Base-by-base conservation (phyloP, 2,888 invertebrate genomes). In the Dasypogon diadema region DNA sequence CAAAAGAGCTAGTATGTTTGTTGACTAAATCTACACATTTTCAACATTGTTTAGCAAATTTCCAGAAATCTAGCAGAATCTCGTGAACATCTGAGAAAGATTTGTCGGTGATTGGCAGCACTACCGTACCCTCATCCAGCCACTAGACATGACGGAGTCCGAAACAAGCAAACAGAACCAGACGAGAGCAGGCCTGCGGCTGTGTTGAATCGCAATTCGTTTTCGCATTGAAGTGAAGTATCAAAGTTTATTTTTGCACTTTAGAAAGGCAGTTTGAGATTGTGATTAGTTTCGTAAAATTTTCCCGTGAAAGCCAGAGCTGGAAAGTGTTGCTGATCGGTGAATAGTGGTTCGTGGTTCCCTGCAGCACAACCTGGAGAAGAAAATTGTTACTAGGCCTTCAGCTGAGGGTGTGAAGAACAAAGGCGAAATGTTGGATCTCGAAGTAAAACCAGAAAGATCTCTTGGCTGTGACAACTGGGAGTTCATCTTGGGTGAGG, bases 381-480 rank as follows among this genome's bases (percentile, higher is more conserved):
- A 6, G 51, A 24, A 26, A 26, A 56, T 12, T 56, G 56, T 56
- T 56, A 21, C 21, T 30, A 46, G 24, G 24, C 18, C 14, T 54
- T 54, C 3, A 1, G 24, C 8, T 30, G 56, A 56, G 30, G 14
- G 56, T 56, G 56, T 26, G 14, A 54, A 58, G 73, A 72, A 77
- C 76, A 78, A 78, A 77, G 78, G 18, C 3, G n/a, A 89, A 84
- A 98, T 98, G 98, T 90, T 98, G 89, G 97, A 97, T 88, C 91
- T 98, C 86, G 98, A 98, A 90, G 95, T 98, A 83, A 91, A 96
- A 86, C 98, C 98, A 82, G 98, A 98, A 89, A 92, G 94, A 84
- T 96, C 96, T 83, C 91, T 98, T 85, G 96, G 97, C 88, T 96
- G 96, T 87, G 97, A 98, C 88, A 93, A 96, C 90, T 98, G 98